phyloP scores from a whole-genome alignment of 2,113 vertebrate genomes.

The Rhagologus leucostigma region DNA sequence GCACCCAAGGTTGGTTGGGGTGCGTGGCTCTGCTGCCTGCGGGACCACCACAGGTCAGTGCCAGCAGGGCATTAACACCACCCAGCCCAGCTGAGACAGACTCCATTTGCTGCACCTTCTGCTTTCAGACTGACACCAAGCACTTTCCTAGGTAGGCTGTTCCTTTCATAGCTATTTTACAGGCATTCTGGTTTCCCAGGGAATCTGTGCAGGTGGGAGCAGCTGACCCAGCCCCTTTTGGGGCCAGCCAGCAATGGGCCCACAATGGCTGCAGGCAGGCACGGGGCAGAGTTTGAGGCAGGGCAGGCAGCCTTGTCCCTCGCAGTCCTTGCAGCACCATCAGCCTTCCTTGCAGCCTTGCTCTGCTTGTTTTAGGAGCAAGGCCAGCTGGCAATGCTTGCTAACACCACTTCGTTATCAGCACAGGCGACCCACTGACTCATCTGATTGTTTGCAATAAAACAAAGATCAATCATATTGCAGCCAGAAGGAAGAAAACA shows the following conservation, averaged over 20 bases:
- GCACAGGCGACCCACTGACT: rapidly evolving
- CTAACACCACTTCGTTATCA: background rate
- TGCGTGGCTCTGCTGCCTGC: background rate
- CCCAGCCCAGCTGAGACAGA: background rate
- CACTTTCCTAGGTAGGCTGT: background rate
- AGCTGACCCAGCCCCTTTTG: background rate
- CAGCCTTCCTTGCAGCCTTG: background rate
- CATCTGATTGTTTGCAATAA: background rate
- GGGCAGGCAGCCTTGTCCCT: background rate
- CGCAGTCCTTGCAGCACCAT: background rate
- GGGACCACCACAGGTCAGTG: background rate
- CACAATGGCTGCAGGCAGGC: background rate
- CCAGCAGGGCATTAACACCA: background rate
- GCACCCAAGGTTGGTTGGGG: background rate
- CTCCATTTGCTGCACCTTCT: background rate
- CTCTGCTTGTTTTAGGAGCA: background rate
- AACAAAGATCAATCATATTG: background rate
- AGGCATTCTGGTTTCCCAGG: background rate
- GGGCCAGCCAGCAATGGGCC: constrained; percentile 42
- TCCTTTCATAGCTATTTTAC: background rate
- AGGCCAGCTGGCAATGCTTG: background rate
- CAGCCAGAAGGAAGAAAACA: background rate
- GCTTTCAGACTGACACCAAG: background rate
- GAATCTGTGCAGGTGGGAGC: constrained; percentile 49
- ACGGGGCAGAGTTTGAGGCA: background rate